phyloP scores from a whole-genome alignment of 2,113 vertebrate species.

The Raja brachyura region DNA sequence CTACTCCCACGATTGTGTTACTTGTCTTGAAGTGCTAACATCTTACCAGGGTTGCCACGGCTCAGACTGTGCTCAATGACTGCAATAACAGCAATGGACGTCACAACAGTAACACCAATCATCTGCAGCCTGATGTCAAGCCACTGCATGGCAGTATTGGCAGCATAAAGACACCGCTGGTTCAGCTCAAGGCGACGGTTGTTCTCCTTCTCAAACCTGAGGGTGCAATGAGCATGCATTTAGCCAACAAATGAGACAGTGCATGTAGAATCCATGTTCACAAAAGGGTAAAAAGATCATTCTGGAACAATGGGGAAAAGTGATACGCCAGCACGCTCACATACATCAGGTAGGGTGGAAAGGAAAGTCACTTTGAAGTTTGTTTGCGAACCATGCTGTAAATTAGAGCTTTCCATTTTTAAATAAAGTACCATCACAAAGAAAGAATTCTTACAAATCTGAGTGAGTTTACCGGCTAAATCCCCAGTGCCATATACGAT shows the following conservation, averaged over 20 bases:
- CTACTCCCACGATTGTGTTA: background rate
- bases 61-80: conserved; percentile 75
- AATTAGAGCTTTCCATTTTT: background rate
- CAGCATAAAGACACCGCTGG: conserved; percentile 84
- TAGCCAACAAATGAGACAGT: background rate
- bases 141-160: conserved; percentile 77
- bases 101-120: conserved; percentile 80
- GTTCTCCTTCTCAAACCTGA: conserved; percentile 81
- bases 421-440: too few species aligned
- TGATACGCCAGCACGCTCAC: background rate
- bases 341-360: background rate
- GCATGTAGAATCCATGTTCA: too few species aligned
- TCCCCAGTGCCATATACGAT: too few species aligned
- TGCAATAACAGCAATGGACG: conserved; percentile 68
- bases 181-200: conserved; percentile 73
- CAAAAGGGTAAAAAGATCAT: too few species aligned
- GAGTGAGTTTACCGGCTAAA: too few species aligned
- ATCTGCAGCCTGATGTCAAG: conserved; percentile 90
- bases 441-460: too few species aligned
- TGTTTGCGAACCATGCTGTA: too few species aligned
- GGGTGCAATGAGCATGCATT: background rate
- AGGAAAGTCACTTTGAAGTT: background rate
- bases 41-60: conserved; percentile 73
- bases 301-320: too few species aligned
- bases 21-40: background rate